Evolutionary conservation across 2,888 invertebrate species (phyloP), one percentile per base, ranked within the genome.

Genomic region (Trichogramma evanescens): DNA sequence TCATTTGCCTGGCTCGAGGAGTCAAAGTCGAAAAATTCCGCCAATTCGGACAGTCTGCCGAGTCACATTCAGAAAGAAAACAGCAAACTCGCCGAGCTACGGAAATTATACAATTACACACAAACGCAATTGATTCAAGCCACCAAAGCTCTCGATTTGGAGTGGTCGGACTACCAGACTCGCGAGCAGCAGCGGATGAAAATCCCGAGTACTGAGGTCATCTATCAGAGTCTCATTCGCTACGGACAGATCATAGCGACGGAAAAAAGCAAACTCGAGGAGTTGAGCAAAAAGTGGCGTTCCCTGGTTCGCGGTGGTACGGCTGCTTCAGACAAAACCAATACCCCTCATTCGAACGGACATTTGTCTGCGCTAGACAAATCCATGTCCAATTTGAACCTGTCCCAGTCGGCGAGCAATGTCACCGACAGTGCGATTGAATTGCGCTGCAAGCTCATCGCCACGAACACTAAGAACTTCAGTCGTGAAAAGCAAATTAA

Each of bases 211-310:
- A 78, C 90, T 68, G 91, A 92, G 70, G 84, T 86, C 42, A 84
- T 92, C 6, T 93, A 91, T 78, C 89, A 91, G 70, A 87, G 89
- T 0, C 80, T 93, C 70, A 86, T 89, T 41, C 85, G 84, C 62
- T 88, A 92, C 65, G 87, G 86, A 66, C 88, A 88, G 65, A 84
- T 87, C 62, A 79, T 87, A 39, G 79, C 79, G 63, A 83, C 81
- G 58, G 88, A 86, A 71, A 84, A 81, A 57, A 63, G 50, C 13
- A 69, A 66, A 6, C 2, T 77, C 6, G 70, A 74, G 6, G 50
- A 64, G 0, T 59, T 72, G 10, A 55, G 67, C 7, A 73, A 69
- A 38, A 72, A 69, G 55, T 72, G 73, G 69, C 75, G 70, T 39
- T 48, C 63, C 6, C 53, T 73, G 3, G 64, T 62, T 9, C 71